Base-by-base conservation (phyloP, 2,797 vertebrate genomes). In the Malurus splendens region DNA sequence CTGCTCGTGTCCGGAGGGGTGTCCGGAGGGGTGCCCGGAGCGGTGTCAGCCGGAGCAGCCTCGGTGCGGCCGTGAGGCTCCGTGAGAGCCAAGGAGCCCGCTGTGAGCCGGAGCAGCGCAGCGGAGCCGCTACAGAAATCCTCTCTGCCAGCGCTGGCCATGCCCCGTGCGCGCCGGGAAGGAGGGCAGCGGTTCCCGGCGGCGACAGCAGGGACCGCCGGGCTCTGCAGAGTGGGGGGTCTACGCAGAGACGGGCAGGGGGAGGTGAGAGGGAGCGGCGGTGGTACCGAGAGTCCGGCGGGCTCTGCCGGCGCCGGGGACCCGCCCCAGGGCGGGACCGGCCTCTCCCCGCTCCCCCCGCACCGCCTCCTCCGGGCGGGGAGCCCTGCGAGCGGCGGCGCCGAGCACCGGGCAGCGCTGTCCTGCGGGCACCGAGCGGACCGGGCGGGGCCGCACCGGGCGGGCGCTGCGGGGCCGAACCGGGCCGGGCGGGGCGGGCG, bases 51-150 rank as follows among this genome's bases (percentile, higher is more conserved):
- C 0, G 0, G 32, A 56, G 62, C 18, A n/a, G 24, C 20, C 38
- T 32, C 1, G 0, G 22, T 5, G n/a, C 0, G 0, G 9, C 2
- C 1, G 0, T 9, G 33, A 44, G 32, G 7, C 3, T 87, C 13
- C 30, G 9, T 0, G 8, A 10, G 23, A 5, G 19, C 22, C 41
- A 9, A 0, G 0, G 10, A 61, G 32, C 25, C 1, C 1, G 17
- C 18, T 2, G 27, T 5, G 38, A 18, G 18, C 55, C 20, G 2
- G 14, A n/a, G 57, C 50, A 7, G 30, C 0, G 0, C 39, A 10
- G 38, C 0, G 1, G 13, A 52, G 41, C 39, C 2, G 51, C 14
- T 6, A 16, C 44, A 18, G 22, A 20, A 32, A 68, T 15, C 19
- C 14, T 32, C 44, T 15, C 14, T 27, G 62, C 33, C 19, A 2